Conservation (phyloP, 2,888 invertebrate species). For the Philaethria dido region DNA sequence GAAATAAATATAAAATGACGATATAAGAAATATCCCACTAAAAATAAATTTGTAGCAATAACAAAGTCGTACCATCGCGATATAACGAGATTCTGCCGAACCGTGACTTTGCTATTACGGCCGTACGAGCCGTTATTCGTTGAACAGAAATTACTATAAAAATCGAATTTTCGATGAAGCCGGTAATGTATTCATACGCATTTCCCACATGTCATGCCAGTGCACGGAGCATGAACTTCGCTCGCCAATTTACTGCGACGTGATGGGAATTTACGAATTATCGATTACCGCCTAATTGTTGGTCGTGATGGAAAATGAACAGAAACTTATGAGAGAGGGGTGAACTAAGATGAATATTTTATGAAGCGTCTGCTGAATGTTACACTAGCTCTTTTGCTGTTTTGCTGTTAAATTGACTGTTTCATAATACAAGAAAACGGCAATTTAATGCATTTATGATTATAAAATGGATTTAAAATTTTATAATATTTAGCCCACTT, state of each 20-base stretch:
- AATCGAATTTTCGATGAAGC: conserved; percentile 55
- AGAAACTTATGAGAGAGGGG: conserved; percentile 2
- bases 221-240: conserved; percentile 56
- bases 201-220: conserved; percentile 57
- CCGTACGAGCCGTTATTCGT: conserved; percentile 46
- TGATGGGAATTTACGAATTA: conserved; percentile 62
- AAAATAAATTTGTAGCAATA: conserved; percentile 40
- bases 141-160: conserved; percentile 53
- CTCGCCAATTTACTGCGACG: conserved; percentile 64
- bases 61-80: conserved; percentile 23
- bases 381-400: neutral
- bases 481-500: too few relatives aligned
- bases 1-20: conserved; percentile 20
- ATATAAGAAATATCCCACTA: conserved; percentile 28
- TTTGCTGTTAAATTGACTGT: neutral
- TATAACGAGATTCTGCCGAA: conserved; percentile 43
- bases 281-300: conserved; percentile 56
- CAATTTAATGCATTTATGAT: too few relatives aligned
- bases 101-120: conserved; percentile 43
- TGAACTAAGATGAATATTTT: conserved; percentile 3
- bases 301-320: conserved; percentile 43
- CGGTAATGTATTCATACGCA: conserved; percentile 62
- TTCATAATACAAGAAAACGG: neutral
- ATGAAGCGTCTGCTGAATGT: neutral
- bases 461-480: too few relatives aligned